Evolutionary conservation across 2,797 vertebrate species (phyloP).

Genomic region (Parambassis ranga): DNA sequence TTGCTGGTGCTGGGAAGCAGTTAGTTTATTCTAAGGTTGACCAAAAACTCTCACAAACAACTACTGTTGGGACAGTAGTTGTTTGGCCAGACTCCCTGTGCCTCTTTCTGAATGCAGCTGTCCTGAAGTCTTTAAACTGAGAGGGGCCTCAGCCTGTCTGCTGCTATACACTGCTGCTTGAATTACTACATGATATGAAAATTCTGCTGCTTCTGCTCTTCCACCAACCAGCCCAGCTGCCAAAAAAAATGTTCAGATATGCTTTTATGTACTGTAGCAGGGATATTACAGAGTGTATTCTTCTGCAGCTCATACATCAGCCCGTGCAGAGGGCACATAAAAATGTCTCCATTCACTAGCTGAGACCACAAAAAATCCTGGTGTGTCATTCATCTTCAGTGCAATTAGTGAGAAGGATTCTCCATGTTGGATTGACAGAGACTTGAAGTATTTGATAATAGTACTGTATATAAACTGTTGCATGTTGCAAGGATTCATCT

Average conservation of each 20-base stretch:
- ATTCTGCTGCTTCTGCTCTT: constrained; percentile 57
- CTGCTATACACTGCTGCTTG: constrained; percentile 35
- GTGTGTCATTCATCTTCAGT: constrained; percentile 15
- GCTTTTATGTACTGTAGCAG: constrained; percentile 54
- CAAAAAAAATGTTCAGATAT: constrained; percentile 55
- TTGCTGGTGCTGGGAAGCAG: not conserved
- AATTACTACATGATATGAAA: constrained; percentile 48
- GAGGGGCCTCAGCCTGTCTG: not conserved
- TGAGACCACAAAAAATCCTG: constrained; percentile 15
- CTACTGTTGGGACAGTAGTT: too few relatives aligned
- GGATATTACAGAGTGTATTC: constrained; percentile 29
- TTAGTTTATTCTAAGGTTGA: too few relatives aligned
- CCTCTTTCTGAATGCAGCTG: not conserved
- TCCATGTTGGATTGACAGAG: not conserved
- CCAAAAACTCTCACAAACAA: not conserved
- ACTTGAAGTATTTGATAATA: too few relatives aligned
- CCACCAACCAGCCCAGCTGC: constrained; percentile 23
- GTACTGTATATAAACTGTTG: not conserved
- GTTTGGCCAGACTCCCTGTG: too few relatives aligned
- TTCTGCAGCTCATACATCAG: constrained; percentile 50
- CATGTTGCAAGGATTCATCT: not conserved
- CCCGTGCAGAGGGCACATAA: constrained; percentile 45
- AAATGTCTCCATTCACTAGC: constrained; percentile 36
- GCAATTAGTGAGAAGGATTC: constrained; percentile 1
- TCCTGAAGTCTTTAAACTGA: not conserved